phyloP scores from a whole-genome alignment of 1,140 invertebrate species.

The Acyrthosiphon pisum region DNA sequence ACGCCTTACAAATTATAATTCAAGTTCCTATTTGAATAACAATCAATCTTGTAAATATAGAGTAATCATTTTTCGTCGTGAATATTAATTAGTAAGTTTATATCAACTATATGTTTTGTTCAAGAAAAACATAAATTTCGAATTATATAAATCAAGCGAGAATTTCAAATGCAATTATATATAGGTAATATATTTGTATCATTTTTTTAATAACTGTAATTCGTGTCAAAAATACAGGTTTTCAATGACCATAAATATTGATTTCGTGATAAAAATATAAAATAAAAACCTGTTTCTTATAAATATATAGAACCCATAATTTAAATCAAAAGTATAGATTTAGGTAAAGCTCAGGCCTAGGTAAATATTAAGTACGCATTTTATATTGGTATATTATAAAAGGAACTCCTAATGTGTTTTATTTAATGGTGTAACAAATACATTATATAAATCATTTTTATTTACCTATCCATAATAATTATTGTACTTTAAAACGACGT shows the following conservation, averaged over 20 bases:
- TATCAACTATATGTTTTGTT: no score
- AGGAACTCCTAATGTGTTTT: not conserved
- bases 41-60: not conserved
- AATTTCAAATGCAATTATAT: not conserved
- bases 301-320: not conserved
- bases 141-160: not conserved
- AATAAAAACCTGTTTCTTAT: not conserved
- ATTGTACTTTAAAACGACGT: not conserved
- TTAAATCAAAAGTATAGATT: not conserved
- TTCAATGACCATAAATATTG: slow-evolving; percentile 2
- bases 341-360: not conserved
- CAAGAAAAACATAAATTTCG: not conserved
- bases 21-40: not conserved
- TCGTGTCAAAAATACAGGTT: not conserved
- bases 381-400: not conserved
- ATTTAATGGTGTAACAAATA: no score
- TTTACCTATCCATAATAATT: not conserved
- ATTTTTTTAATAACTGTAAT: not conserved
- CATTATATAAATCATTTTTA: no score
- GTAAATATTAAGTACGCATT: not conserved
- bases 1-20: not conserved
- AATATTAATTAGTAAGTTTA: not conserved
- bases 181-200: not conserved
- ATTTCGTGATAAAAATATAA: slow-evolving; percentile 5
- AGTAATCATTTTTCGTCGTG: not conserved